These are phyloP conservation scores for Lasius platythorax DNA, from an alignment of 2,888 invertebrate species.

Conservation along the genomic window DNA sequence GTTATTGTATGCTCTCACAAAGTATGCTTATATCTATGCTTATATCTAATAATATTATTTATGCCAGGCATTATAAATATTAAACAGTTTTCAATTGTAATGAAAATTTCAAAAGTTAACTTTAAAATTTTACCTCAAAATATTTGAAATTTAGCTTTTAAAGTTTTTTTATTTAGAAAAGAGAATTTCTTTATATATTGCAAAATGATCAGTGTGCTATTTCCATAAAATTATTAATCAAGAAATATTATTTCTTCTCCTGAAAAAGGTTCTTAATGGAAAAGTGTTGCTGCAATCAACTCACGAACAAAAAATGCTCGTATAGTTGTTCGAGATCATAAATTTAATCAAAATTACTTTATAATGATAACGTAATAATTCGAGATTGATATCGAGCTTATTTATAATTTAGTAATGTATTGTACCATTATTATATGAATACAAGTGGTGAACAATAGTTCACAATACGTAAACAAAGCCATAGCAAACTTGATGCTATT, in stretches of 20 bases:
- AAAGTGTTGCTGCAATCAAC: neutral
- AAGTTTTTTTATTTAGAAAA: neutral
- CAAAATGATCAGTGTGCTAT: neutral
- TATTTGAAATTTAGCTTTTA: neutral
- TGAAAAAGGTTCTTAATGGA: neutral
- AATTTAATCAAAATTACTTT: neutral
- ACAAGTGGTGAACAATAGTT: neutral
- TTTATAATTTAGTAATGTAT: neutral
- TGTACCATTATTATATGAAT: neutral
- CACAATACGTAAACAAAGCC: constrained; percentile 5
- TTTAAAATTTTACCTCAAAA: neutral
- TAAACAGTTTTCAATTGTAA: neutral
- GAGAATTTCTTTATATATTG: neutral
- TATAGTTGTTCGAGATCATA: neutral
- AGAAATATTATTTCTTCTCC: neutral
- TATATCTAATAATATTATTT: neutral
- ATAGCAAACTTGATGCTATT: neutral
- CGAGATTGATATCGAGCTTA: neutral
- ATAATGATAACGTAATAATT: neutral
- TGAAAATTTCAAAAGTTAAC: neutral
- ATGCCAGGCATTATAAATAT: neutral
- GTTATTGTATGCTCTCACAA: neutral
- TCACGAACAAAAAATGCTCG: neutral
- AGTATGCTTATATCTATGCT: neutral
- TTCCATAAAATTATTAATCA: neutral